Conservation (phyloP, 2,113 vertebrate species). For the Dasypus novemcinctus region DNA sequence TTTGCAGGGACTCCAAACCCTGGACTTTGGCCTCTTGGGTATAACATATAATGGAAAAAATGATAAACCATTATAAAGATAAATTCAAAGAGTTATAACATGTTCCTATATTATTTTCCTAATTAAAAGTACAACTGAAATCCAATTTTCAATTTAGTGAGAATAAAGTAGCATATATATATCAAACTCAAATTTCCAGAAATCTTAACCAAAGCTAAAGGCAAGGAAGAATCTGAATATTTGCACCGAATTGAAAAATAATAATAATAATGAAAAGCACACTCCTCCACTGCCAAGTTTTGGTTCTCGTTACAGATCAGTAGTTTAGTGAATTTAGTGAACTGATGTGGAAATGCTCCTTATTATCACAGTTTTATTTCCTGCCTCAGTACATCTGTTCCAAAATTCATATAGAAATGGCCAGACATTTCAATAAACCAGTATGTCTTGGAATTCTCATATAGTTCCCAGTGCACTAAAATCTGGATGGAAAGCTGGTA, state of each 20-base stretch:
- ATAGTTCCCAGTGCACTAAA: slow-evolving; percentile 85
- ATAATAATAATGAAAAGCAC: slow-evolving; percentile 78
- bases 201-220: slow-evolving; percentile 65
- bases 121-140: background rate
- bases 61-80: background rate
- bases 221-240: slow-evolving; percentile 43
- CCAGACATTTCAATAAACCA: slow-evolving; percentile 85
- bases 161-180: slow-evolving; percentile 23
- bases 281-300: slow-evolving; percentile 67
- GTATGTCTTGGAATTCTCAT: slow-evolving; percentile 86
- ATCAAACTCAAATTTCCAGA: slow-evolving; percentile 45
- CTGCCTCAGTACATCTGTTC: slow-evolving; percentile 87
- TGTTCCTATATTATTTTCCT: background rate
- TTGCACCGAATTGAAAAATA: slow-evolving; percentile 59
- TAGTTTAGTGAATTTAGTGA: slow-evolving; percentile 85
- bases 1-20: background rate
- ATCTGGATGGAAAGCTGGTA: slow-evolving; percentile 85
- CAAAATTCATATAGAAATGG: slow-evolving; percentile 84
- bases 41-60: background rate
- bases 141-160: background rate
- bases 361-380: slow-evolving; percentile 88
- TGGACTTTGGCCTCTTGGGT: background rate
- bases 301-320: slow-evolving; percentile 83
- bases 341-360: slow-evolving; percentile 86
- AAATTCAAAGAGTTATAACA: background rate